These are phyloP conservation scores for Pentamera pediparva DNA, from an alignment of 53 echinoderm and acorn worm species.

Conservation along the genomic window DNA sequence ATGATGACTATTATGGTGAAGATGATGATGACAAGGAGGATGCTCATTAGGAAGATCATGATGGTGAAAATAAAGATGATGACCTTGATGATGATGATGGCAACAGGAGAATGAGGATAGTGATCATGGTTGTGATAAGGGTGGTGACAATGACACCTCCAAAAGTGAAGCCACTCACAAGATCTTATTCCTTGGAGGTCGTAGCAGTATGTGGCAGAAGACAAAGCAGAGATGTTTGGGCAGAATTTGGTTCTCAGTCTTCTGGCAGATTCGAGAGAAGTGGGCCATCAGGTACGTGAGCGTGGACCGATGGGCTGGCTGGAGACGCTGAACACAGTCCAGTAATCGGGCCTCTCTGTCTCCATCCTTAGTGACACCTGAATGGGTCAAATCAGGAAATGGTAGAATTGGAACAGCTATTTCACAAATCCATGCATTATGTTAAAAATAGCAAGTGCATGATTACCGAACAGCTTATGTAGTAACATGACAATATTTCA, in stretches of 20 bases:
- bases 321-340: slow-evolving; percentile 56
- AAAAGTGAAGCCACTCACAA: slow-evolving; percentile 53
- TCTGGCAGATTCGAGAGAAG: slow-evolving; percentile 67
- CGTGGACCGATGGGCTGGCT: slow-evolving; percentile 57
- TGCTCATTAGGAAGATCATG: no score
- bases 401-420: not conserved
- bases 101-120: no score
- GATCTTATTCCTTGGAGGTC: slow-evolving; percentile 80
- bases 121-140: no score
- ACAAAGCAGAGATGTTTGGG: slow-evolving; percentile 80
- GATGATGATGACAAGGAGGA: no score
- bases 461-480: no score
- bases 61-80: no score
- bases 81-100: no score
- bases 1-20: no score
- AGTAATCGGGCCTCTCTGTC: slow-evolving; percentile 47
- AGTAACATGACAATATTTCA: no score
- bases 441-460: not conserved
- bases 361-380: slow-evolving; percentile 41
- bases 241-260: slow-evolving; percentile 44
- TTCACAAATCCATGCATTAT: not conserved
- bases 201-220: slow-evolving; percentile 82
- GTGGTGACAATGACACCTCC: not conserved
- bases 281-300: slow-evolving; percentile 90
- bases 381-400: not conserved